These are phyloP conservation scores for Baccha elongata DNA, from an alignment of 2,888 invertebrate species.

Conservation along the genomic window DNA sequence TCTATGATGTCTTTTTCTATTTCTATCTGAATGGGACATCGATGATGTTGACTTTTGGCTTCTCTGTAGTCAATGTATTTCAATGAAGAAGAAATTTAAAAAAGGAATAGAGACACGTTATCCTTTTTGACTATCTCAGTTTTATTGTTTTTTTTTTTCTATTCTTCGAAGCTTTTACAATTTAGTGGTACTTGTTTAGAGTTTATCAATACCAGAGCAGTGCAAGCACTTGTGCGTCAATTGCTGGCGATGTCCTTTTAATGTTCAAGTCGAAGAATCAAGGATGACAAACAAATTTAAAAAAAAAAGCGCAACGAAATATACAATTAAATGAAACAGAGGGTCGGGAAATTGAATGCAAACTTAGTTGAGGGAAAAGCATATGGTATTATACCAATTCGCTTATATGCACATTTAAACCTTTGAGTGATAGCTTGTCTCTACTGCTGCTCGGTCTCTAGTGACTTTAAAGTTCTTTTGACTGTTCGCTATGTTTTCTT, in stretches of 20 bases:
- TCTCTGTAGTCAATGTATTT: neutral
- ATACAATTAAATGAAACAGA: conserved; percentile 44
- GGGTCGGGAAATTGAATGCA: conserved; percentile 11
- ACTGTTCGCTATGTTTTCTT: neutral
- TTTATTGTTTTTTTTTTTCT: conserved; percentile 12
- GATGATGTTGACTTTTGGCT: conserved; percentile 51
- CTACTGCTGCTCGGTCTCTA: neutral
- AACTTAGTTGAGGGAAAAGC: conserved; percentile 53
- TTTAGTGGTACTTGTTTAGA: neutral
- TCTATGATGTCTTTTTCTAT: conserved; percentile 34
- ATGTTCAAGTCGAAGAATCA: conserved; percentile 4
- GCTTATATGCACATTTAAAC: conserved; percentile 13
- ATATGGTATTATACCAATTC: conserved; percentile 24
- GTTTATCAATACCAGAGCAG: conserved; percentile 15
- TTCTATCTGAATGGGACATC: conserved; percentile 51
- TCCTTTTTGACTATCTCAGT: conserved; percentile 21
- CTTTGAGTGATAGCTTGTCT: conserved; percentile 22
- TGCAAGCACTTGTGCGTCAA: conserved; percentile 48
- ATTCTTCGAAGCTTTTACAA: conserved; percentile 10
- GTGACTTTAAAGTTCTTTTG: conserved; percentile 8
- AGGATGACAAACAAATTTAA: conserved; percentile 23
- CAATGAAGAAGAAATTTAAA: neutral
- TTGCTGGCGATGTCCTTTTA: conserved; percentile 33
- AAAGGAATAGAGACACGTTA: neutral
- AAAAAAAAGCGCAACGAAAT: conserved; percentile 51